Conservation (phyloP, 2,113 vertebrate species). For the Lichenostomus cassidix region DNA sequence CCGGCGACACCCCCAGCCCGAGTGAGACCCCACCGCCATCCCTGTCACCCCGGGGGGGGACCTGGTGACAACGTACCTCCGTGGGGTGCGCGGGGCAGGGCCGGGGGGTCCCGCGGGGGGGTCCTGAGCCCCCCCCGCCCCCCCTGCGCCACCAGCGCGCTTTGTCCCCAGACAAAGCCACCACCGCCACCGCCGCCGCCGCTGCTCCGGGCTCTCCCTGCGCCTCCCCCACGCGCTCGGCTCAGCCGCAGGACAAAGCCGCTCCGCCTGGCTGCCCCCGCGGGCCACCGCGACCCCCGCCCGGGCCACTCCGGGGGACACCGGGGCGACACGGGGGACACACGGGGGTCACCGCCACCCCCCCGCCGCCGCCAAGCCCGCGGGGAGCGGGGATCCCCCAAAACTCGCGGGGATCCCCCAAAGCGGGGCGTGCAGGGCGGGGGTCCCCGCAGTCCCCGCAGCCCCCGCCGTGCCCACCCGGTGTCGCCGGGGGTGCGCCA, state of each 20-base stretch:
- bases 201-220: background rate
- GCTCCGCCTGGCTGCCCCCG: slow-evolving; percentile 4
- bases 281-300: background rate
- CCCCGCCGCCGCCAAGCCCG: background rate
- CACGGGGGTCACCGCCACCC: background rate
- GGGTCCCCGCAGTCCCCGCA: background rate
- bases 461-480: background rate
- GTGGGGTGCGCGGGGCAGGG: no score
- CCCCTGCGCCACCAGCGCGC: no score
- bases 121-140: no score
- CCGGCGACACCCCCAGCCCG: no score
- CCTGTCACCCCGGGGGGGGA: no score
- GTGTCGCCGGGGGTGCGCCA: background rate
- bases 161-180: slow-evolving; percentile 22
- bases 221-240: slow-evolving; percentile 11
- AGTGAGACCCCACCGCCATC: no score
- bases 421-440: background rate
- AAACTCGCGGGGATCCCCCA: background rate
- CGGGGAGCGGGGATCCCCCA: accelerated
- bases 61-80: no score
- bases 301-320: background rate
- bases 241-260: slow-evolving; percentile 46
- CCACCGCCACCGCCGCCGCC: background rate
- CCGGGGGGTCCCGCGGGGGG: no score
- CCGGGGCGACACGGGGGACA: no score